These are phyloP conservation scores for Drosophila guanche DNA, from an alignment of 1,140 invertebrate species.

Conservation along the genomic window DNA sequence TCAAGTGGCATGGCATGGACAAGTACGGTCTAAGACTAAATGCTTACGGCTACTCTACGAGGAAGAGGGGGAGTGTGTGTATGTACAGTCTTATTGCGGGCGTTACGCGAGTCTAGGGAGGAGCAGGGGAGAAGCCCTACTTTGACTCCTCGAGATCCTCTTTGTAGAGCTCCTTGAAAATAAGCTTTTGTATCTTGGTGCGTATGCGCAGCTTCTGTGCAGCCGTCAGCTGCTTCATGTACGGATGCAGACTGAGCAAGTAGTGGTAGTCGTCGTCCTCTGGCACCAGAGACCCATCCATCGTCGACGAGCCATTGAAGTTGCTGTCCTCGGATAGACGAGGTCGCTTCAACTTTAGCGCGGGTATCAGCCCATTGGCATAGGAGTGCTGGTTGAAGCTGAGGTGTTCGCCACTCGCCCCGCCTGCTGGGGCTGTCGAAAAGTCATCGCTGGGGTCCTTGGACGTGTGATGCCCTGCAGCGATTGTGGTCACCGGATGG, in stretches of 20 bases:
- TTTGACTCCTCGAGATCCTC: conserved; percentile 82
- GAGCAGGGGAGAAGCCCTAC: conserved; percentile 44
- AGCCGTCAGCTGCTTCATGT: conserved; percentile 80
- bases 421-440: conserved; percentile 1
- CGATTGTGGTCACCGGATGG: conserved; percentile 63
- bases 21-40: conserved; percentile 44
- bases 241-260: conserved; percentile 80
- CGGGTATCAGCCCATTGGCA: conserved; percentile 77
- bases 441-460: conserved; percentile 63
- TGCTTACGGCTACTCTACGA: conserved; percentile 50
- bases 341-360: conserved; percentile 74
- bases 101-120: conserved; percentile 5
- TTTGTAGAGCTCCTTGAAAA: conserved; percentile 83
- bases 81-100: conserved; percentile 68
- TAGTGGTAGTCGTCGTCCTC: conserved; percentile 83
- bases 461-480: conserved; percentile 47
- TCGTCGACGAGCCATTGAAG: conserved; percentile 81
- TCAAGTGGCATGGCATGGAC: conserved; percentile 75
- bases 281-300: conserved; percentile 72
- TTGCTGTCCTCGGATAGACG: conserved; percentile 79
- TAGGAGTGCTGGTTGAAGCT: conserved; percentile 80
- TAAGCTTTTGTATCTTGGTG: conserved; percentile 83
- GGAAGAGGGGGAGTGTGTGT: conserved; percentile 22
- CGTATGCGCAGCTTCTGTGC: conserved; percentile 81
- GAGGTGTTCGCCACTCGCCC: conserved; percentile 52